Evolutionary conservation across 2,113 vertebrate genomes (phyloP).

Genomic region (Dicerorhinus sumatrensis): DNA sequence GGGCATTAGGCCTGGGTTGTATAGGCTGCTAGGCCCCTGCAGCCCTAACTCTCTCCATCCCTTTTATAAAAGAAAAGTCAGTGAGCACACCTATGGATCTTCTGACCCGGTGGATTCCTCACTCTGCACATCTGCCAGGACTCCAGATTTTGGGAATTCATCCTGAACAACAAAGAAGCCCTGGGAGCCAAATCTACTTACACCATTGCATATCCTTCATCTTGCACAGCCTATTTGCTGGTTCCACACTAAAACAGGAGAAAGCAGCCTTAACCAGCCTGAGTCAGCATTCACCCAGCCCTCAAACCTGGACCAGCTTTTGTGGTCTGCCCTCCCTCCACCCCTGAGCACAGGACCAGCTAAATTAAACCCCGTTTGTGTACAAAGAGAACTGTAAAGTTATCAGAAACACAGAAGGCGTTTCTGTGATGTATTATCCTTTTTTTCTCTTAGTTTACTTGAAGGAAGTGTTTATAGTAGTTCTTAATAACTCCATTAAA

Average conservation of each 20-base stretch:
- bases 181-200: background rate
- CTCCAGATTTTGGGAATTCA: background rate
- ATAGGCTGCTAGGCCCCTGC: background rate
- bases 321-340: background rate
- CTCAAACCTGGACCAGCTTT: background rate
- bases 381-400: background rate
- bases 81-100: too few species aligned
- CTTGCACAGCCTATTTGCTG: background rate
- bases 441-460: background rate
- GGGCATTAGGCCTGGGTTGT: background rate
- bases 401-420: background rate
- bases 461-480: background rate
- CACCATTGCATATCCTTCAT: background rate
- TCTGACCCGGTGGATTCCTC: background rate
- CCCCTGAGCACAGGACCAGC: background rate
- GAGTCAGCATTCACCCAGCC: background rate
- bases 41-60: background rate
- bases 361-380: background rate
- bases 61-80: background rate
- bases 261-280: background rate
- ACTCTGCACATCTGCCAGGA: background rate
- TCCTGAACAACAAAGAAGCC: background rate
- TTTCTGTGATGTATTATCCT: background rate
- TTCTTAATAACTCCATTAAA: constrained; percentile 8
- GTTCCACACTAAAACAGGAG: background rate